phyloP scores from a whole-genome alignment of 2,797 vertebrate genomes.

The Pyrocephalus nanus region DNA sequence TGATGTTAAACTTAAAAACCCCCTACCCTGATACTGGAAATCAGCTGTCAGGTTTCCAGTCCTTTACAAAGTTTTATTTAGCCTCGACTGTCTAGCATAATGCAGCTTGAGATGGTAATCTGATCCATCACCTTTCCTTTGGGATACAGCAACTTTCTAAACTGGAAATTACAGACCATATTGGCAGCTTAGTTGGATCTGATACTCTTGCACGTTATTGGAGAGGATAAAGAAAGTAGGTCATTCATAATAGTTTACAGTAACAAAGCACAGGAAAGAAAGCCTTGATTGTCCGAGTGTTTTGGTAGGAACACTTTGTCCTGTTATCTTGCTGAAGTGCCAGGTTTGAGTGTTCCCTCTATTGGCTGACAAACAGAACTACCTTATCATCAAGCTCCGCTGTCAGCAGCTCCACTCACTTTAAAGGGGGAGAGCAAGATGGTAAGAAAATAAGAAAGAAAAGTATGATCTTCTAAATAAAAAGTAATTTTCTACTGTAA shows the following conservation, averaged over 20 bases:
- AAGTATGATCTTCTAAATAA: neutral
- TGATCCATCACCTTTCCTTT: neutral
- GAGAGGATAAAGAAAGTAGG: constrained; percentile 52
- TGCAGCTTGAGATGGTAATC: constrained; percentile 21
- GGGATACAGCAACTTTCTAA: constrained; percentile 10
- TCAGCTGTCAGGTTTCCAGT: neutral
- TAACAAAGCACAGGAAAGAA: constrained; percentile 28
- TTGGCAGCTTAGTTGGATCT: constrained; percentile 39
- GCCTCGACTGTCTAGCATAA: neutral
- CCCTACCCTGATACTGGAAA: neutral
- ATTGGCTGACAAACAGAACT: neutral
- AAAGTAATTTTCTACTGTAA: neutral
- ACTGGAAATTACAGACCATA: neutral
- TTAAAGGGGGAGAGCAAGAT: neutral
- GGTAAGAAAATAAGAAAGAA: neutral
- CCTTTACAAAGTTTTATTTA: neutral
- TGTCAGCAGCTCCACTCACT: neutral
- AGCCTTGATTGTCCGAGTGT: neutral
- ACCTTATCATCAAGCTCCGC: neutral
- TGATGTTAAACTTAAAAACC: neutral
- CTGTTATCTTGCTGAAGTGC: neutral
- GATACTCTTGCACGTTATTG: constrained; percentile 38
- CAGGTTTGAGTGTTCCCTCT: constrained; percentile 2
- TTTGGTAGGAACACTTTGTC: neutral
- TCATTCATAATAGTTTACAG: constrained; percentile 18